Evolutionary conservation across 2,888 invertebrate genomes (phyloP), one percentile per base, ranked within the genome.

Genomic region (Dugesia japonica): DNA sequence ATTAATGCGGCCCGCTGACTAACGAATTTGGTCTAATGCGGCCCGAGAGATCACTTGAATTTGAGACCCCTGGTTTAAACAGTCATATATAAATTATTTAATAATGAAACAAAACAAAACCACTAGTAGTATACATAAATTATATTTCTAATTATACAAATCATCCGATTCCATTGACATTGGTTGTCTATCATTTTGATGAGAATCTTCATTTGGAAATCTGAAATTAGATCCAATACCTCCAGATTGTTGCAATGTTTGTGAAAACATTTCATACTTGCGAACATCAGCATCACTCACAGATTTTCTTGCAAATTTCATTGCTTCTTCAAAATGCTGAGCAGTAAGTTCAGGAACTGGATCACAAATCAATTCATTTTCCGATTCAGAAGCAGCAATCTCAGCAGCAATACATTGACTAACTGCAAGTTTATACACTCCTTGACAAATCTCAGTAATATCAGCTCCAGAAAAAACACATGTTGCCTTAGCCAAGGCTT

Each of bases 221-320:
- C 17, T 4, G 17, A 56, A 56, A 26, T 20, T 15, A 15, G 28
- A 56, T 20, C 20, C n/a, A 56, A 56, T 56, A 9, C 56, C 56
- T 56, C 23, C 7, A n/a, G 56, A 56, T 56, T n/a, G n/a, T 23
- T 99, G 98, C 83, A 99, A 88, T 80, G 98, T 99, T 88, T 99
- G 97, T 82, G 98, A 93, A 87, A 99, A 99, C 97, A 99, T 98
- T 88, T 99, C 98, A 86, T 99, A 99, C 87, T 98, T 98, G 84
- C 97, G 89, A 85, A 99, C 97, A 87, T 99, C 98, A 86, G 95
- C 95, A 87, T 99, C 98, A 75, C 93, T 94, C 73, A 99, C 98
- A 28, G 97, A 98, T 71, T 97, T 89, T 75, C 95, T 89, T 79
- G 95, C 95, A 86, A 91, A 95, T 87, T 92, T 92, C 95, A 97